Conservation (phyloP, 2,113 vertebrate species). For the Martes martes region DNA sequence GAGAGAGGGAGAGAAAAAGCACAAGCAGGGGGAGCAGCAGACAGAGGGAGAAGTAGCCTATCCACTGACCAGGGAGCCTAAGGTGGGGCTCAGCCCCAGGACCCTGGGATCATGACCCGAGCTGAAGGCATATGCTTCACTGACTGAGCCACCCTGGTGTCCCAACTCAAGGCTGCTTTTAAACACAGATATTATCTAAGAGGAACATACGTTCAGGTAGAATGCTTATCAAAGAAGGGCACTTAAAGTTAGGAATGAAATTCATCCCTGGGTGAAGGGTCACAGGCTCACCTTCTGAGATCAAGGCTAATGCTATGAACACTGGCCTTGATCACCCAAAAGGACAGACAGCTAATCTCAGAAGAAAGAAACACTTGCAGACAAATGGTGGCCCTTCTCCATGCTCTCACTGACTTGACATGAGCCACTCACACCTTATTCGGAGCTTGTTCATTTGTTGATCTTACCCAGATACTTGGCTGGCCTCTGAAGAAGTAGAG, state of each 20-base stretch:
- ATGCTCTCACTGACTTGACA: neutral
- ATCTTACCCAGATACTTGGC: neutral
- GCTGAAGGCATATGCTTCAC: no score
- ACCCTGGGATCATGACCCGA: no score
- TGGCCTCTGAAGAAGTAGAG: neutral
- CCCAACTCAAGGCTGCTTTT: neutral
- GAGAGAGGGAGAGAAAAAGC: neutral
- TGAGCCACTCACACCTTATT: neutral
- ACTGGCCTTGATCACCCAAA: neutral
- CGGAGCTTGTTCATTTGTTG: neutral
- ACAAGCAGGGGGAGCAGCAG: neutral
- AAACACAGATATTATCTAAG: neutral
- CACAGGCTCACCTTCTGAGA: neutral
- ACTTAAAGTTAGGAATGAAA: neutral
- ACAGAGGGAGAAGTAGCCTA: no score
- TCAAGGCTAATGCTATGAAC: neutral
- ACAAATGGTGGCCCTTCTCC: neutral
- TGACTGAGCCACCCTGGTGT: no score
- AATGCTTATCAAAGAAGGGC: neutral
- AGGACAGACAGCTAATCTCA: neutral
- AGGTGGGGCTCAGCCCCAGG: no score
- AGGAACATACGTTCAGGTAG: neutral
- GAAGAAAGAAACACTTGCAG: neutral
- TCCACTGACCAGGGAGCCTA: no score
- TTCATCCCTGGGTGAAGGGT: neutral